These are phyloP conservation scores for Pelodytes ibericus DNA, from an alignment of 2,797 vertebrate species.

Conservation along the genomic window DNA sequence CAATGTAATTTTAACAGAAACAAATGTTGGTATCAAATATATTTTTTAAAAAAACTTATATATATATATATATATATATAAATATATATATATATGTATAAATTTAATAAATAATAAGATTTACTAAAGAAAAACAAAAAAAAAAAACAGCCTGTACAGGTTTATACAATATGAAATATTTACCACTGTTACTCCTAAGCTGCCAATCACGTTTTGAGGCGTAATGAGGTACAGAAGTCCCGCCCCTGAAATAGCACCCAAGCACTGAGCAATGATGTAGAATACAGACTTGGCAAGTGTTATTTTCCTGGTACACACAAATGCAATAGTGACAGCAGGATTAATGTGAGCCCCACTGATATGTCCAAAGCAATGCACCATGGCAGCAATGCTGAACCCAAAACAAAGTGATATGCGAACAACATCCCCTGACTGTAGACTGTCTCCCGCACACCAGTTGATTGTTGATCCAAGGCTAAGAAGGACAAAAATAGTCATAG, in stretches of 20 bases:
- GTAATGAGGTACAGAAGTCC: constrained; percentile 89
- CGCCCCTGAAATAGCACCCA: constrained; percentile 85
- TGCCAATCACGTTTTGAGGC: constrained; percentile 76
- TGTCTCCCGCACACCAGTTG: constrained; percentile 82
- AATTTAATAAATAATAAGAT: too few species aligned
- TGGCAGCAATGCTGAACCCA: constrained; percentile 91
- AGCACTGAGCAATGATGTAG: constrained; percentile 89
- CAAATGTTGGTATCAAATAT: too few species aligned
- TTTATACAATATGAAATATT: constrained; percentile 8
- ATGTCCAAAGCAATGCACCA: constrained; percentile 94
- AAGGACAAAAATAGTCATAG: constrained; percentile 89
- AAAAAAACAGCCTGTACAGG: not conserved
- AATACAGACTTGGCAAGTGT: constrained; percentile 90
- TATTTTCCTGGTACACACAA: constrained; percentile 89
- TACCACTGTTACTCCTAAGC: constrained; percentile 86
- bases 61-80: too few species aligned
- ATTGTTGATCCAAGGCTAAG: constrained; percentile 91
- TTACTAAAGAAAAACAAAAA: not conserved
- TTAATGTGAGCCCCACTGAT: constrained; percentile 96
- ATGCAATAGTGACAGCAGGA: constrained; percentile 88
- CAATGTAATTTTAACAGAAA: too few species aligned
- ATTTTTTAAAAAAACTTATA: too few species aligned
- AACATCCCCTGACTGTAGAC: constrained; percentile 80
- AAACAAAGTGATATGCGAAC: constrained; percentile 96
- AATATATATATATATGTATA: too few species aligned